phyloP scores from a whole-genome alignment of 1,140 invertebrate species.

The Danaus melanippus region DNA sequence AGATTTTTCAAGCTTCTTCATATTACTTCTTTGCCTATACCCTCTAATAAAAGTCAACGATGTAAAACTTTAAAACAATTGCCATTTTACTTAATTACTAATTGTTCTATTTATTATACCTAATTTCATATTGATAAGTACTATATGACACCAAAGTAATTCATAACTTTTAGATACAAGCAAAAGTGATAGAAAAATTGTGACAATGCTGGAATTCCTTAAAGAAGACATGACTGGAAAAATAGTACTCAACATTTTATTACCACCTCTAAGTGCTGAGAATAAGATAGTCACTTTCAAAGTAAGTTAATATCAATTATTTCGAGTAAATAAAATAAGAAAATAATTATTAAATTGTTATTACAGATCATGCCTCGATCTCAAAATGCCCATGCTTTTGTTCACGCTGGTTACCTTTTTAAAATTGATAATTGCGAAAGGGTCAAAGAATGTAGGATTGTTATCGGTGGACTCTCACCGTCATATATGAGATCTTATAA shows the following conservation, averaged over 20 bases:
- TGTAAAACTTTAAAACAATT: no score
- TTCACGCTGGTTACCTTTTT: conserved; percentile 42
- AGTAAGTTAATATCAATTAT: conserved; percentile 6
- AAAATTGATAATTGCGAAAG: conserved; percentile 18
- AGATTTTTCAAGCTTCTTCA: no score
- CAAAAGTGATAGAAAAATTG: conserved; percentile 15
- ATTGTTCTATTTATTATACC: no score
- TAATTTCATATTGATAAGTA: no score
- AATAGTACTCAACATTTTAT: conserved; percentile 74
- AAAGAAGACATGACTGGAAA: conserved; percentile 76
- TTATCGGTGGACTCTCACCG: conserved; percentile 79
- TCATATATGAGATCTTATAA: conserved; percentile 76
- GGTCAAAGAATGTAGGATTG: conserved; percentile 35
- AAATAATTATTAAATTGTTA: neutral
- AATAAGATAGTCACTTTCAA: conserved; percentile 31
- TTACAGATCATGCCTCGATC: conserved; percentile 43
- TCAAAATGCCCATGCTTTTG: conserved; percentile 41
- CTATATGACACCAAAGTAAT: no score
- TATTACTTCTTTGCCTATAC: no score
- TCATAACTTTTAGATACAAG: no score
- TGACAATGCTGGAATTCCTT: conserved; percentile 73
- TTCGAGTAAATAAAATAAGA: conserved; percentile 15
- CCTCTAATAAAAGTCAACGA: no score
- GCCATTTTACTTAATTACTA: no score
- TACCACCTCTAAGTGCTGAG: conserved; percentile 76